Percentiles rank a stretch among this genome's conserved stretches.
Conservation (phyloP, 2,797 vertebrate genomes). For the Leuciscus waleckii region DNA sequence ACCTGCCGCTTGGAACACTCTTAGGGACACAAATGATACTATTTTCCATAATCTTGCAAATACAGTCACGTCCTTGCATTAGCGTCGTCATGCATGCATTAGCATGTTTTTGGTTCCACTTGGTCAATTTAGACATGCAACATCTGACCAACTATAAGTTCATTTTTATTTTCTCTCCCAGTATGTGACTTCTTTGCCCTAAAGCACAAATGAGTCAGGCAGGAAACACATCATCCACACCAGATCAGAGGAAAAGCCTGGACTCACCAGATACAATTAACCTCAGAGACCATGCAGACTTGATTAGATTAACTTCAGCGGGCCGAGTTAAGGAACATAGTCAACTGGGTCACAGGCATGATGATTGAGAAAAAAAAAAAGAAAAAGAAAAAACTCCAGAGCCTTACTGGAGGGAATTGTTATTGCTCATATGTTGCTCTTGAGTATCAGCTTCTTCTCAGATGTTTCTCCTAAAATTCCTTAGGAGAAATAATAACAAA, state of each 20-base stretch:
- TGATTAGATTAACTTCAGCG: conserved; percentile 58
- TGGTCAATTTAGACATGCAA: neutral
- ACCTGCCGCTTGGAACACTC: neutral
- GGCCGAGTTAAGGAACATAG: conserved; percentile 8
- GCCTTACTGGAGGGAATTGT: no score
- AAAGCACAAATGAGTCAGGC: conserved; percentile 17
- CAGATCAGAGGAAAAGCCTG: conserved; percentile 56
- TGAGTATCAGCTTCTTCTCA: neutral
- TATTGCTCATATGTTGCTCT: neutral
- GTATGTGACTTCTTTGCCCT: conserved; percentile 7
- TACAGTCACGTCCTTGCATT: neutral
- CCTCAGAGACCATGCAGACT: conserved; percentile 35
- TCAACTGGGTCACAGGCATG: conserved; percentile 5
- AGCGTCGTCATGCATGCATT: neutral
- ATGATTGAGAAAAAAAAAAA: neutral
- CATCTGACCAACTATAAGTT: neutral
- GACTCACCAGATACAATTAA: conserved; percentile 59
- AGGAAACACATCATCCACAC: conserved; percentile 40
- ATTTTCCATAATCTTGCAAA: conserved; percentile 1
- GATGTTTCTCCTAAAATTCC: neutral
- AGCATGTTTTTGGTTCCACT: conserved; percentile 22
- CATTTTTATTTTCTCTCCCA: neutral
- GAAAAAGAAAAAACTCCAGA: neutral
- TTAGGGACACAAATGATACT: neutral
- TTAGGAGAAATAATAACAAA: neutral